Conservation (phyloP, 2,888 invertebrate genomes). For the Melieria crassipennis region DNA sequence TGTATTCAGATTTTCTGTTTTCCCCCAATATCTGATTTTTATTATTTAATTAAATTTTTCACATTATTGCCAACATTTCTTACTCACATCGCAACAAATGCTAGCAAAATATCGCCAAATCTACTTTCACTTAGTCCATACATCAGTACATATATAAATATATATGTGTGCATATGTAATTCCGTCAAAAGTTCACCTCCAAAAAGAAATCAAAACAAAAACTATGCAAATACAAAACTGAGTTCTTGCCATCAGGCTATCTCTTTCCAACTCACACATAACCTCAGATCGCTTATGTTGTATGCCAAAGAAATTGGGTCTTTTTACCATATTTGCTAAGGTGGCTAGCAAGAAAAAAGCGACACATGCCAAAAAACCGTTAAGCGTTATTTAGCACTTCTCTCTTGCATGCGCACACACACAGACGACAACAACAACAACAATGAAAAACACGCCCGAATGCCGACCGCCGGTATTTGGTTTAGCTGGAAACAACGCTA, state of each 20-base stretch:
- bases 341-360: not conserved
- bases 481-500: too few relatives aligned
- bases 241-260: not conserved
- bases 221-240: conserved; percentile 1
- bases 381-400: conserved; percentile 34
- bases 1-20: too few relatives aligned
- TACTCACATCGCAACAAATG: too few relatives aligned
- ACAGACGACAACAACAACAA: too few relatives aligned
- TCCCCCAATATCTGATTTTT: too few relatives aligned
- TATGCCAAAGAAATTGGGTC: conserved; percentile 51
- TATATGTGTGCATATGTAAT: not conserved
- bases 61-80: too few relatives aligned
- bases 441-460: too few relatives aligned
- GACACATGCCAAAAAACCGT: conserved; percentile 37
- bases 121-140: conserved; percentile 10
- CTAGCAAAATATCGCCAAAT: not conserved
- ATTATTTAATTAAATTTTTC: too few relatives aligned
- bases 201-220: not conserved
- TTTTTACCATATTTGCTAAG: conserved; percentile 53
- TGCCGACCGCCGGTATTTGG: too few relatives aligned
- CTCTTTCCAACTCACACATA: too few relatives aligned
- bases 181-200: not conserved
- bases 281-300: not conserved
- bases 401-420: not conserved
- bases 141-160: not conserved